Percentiles rank a stretch among this genome's conserved stretches.
Conservation (phyloP, 1,140 invertebrate species). For the Charaxes varanes region DNA sequence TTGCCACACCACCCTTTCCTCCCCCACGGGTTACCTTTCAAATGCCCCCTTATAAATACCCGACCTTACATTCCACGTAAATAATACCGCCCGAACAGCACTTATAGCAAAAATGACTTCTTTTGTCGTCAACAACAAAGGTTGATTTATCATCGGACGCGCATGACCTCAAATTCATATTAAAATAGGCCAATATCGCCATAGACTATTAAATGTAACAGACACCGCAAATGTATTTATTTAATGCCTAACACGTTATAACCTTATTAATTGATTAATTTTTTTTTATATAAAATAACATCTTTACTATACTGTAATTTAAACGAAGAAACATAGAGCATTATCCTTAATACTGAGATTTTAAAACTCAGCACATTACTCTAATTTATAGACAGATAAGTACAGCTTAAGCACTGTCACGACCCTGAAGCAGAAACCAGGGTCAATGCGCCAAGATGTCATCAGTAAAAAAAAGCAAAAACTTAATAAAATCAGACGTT, state of each 20-base stretch:
- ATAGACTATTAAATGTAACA: conserved; percentile 13
- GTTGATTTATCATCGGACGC: conserved; percentile 52
- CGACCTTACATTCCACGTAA: conserved; percentile 14
- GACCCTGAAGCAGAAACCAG: too few species aligned
- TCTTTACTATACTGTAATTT: too few species aligned
- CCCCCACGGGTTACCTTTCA: conserved; percentile 6
- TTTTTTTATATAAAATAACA: too few species aligned
- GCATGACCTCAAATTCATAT: conserved; percentile 29
- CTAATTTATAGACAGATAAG: too few species aligned
- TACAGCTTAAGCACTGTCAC: too few species aligned
- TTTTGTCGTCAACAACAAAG: conserved; percentile 55
- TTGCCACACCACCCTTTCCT: background rate
- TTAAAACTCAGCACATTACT: too few species aligned
- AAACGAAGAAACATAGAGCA: too few species aligned
- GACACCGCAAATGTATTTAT: background rate
- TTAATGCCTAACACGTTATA: background rate
- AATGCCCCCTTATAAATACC: conserved; percentile 8
- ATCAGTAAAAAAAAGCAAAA: too few species aligned
- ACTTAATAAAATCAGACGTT: too few species aligned
- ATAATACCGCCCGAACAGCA: conserved; percentile 32
- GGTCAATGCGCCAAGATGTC: too few species aligned
- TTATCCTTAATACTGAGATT: too few species aligned
- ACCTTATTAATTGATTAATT: too few species aligned
- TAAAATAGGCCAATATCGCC: conserved; percentile 26
- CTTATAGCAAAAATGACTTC: conserved; percentile 58